phyloP scores from a whole-genome alignment of 2,888 invertebrate species.

The Hypena proboscidalis region DNA sequence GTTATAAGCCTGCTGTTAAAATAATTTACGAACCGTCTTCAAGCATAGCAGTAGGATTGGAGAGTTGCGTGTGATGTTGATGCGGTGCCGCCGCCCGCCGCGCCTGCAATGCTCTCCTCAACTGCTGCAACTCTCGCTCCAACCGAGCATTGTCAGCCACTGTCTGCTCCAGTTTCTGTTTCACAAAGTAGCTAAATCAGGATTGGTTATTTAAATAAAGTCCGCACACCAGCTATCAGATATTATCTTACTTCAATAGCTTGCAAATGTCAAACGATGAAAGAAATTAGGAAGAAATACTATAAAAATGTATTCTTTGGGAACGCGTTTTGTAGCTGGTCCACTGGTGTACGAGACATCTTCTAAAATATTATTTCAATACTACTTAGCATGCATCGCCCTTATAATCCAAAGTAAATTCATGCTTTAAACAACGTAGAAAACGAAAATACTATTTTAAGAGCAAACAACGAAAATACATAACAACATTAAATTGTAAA shows the following conservation, averaged over 20 bases:
- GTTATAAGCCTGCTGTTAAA: too few species aligned
- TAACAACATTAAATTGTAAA: background rate
- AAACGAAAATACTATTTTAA: background rate
- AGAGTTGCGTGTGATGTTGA: slow-evolving; percentile 29
- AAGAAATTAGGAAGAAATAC: too few species aligned
- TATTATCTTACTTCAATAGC: too few species aligned
- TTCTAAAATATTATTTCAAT: background rate
- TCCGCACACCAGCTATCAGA: too few species aligned
- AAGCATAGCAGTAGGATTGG: slow-evolving; percentile 86
- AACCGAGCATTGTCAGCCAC: slow-evolving; percentile 95
- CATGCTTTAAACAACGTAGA: slow-evolving; percentile 1
- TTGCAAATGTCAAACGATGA: too few species aligned
- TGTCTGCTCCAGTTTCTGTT: slow-evolving; percentile 94
- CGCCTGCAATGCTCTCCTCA: slow-evolving; percentile 93
- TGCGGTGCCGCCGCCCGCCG: slow-evolving; percentile 84
- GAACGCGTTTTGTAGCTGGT: too few species aligned
- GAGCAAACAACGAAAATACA: background rate
- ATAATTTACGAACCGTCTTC: slow-evolving; percentile 82
- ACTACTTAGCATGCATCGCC: slow-evolving; percentile 14
- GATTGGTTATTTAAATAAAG: too few species aligned
- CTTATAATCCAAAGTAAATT: background rate
- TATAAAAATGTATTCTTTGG: too few species aligned
- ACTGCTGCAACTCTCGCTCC: slow-evolving; percentile 93
- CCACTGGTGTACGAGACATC: too few species aligned
- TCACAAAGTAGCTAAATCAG: too few species aligned